Conservation (phyloP, 2,888 invertebrate species). For the Blastobasis adustella region DNA sequence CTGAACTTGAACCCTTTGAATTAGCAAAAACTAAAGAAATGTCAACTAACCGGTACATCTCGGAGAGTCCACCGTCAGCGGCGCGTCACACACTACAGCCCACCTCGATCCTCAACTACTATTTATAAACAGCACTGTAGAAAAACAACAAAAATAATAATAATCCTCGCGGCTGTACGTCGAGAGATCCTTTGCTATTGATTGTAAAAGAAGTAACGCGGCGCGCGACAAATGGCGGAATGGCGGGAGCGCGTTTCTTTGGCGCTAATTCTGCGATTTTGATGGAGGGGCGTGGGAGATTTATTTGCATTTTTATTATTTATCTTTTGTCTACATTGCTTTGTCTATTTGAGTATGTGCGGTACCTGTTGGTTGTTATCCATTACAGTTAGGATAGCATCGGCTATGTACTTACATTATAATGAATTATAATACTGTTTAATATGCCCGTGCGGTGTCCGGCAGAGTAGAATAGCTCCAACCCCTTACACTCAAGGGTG, state of each 20-base stretch:
- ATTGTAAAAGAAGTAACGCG: conserved; percentile 25
- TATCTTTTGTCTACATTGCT: no score
- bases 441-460: no score
- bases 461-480: no score
- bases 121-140: conserved; percentile 42
- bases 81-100: conserved; percentile 23
- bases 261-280: conserved; percentile 5
- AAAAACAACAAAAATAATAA: conserved; percentile 32
- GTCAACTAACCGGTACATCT: conserved; percentile 61
- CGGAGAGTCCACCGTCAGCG: conserved; percentile 23
- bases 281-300: conserved; percentile 32
- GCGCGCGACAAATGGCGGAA: conserved; percentile 34
- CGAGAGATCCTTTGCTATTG: neutral
- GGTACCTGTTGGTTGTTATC: no score
- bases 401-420: no score
- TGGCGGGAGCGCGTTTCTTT: conserved; percentile 1
- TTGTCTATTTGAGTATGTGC: no score
- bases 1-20: conserved; percentile 14
- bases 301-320: neutral
- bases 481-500: no score
- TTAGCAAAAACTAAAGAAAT: conserved; percentile 25
- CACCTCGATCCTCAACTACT: conserved; percentile 35
- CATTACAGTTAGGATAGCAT: no score
- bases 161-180: neutral
- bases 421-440: no score